Evolutionary conservation across 2,113 vertebrate genomes (phyloP).

Genomic region (Haemorhous mexicanus): DNA sequence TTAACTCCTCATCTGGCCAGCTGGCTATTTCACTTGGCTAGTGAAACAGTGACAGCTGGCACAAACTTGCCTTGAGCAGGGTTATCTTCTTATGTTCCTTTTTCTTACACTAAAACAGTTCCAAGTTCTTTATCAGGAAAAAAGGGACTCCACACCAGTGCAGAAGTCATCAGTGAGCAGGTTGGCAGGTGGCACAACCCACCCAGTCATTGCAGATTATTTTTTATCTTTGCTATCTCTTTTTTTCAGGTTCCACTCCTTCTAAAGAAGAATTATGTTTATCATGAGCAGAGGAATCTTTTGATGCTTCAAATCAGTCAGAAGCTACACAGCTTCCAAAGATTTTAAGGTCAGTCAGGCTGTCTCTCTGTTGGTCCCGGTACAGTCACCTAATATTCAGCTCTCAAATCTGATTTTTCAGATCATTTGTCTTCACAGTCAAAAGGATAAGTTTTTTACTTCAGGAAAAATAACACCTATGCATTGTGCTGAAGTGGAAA

Average conservation of each 20-base stretch:
- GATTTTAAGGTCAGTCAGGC: not conserved
- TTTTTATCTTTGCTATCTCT: not conserved
- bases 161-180: not conserved
- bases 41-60: not conserved
- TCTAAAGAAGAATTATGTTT: not conserved
- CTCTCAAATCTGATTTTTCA: not conserved
- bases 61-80: not conserved
- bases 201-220: not conserved
- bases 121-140: not conserved
- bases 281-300: not conserved
- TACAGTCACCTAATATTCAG: not conserved
- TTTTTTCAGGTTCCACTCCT: not conserved
- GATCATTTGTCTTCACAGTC: not conserved
- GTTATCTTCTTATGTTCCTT: not conserved
- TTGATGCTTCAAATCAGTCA: not conserved
- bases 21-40: not conserved
- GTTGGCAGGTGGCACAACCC: not conserved
- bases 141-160: not conserved
- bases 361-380: not conserved
- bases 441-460: not conserved
- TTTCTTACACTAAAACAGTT: not conserved
- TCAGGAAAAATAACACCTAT: not conserved
- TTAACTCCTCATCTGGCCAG: not conserved
- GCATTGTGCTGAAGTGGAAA: not conserved
- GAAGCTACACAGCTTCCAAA: not conserved